Percentiles rank a stretch among this genome's conserved stretches.
Conservation (phyloP, 2,113 vertebrate species). For the Caracal caracal region DNA sequence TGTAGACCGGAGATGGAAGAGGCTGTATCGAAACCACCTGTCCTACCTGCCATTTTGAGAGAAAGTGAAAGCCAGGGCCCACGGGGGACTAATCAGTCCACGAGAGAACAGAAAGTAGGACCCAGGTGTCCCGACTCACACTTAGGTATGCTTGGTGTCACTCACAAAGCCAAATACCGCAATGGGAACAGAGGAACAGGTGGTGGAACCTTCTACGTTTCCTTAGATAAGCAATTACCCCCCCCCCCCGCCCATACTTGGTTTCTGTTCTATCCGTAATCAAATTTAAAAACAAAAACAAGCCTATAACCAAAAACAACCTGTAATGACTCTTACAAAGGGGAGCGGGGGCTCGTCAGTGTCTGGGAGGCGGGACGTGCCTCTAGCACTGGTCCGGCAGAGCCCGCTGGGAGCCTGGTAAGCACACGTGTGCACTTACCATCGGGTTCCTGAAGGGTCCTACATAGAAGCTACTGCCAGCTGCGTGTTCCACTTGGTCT, state of each 20-base stretch:
- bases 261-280: neutral
- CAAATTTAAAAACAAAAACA: neutral
- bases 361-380: neutral
- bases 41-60: neutral
- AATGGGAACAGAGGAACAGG: neutral
- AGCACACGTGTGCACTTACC: constrained; percentile 88
- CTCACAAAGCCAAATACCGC: neutral
- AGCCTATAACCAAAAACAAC: neutral
- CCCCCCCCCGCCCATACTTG: neutral
- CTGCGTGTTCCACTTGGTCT: constrained; percentile 88
- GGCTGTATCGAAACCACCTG: neutral
- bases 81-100: neutral
- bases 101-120: neutral
- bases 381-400: neutral
- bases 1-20: neutral
- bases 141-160: too few species aligned
- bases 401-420: constrained; percentile 83
- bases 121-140: neutral
- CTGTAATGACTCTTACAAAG: neutral
- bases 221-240: neutral
- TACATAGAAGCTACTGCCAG: constrained; percentile 86
- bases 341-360: neutral
- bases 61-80: neutral
- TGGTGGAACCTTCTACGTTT: neutral
- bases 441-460: constrained; percentile 87